Base-by-base conservation (phyloP, 1,140 invertebrate genomes). In the Eumeta japonica region DNA sequence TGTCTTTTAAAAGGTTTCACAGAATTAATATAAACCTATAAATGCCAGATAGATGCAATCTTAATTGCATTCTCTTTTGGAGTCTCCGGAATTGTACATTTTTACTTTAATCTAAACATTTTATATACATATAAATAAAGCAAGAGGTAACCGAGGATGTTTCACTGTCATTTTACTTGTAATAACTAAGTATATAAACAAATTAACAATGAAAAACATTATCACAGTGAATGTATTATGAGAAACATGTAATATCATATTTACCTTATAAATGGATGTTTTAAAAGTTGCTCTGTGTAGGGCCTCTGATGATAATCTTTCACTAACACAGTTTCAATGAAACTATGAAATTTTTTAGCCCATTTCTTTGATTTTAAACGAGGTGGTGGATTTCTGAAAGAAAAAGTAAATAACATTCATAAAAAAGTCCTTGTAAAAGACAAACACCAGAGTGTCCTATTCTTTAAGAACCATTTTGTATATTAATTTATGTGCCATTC, bases 221-320 rank as follows among this genome's bases (percentile, higher is more conserved):
- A n/a, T n/a, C n/a, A n/a, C n/a, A n/a, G n/a, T n/a, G n/a, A n/a
- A n/a, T n/a, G n/a, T 24, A 7, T 24, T 24, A 7, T 24, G 7
- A 7, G 28, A 30, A 30, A 30, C 13, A 11, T 30, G 28, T 10
- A 13, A 30, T 30, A 30, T 10, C 12, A 11, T 16, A 16, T 32
- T 50, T 46, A 76, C 65, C 89, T 82, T 52, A 99, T 97, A 70
- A 98, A 99, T 29, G 92, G 83, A 81, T 99, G 94, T 75, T 96
- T 97, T 35, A 99, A 76, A 36, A 99, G 81, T 63, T 98, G 91
- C 73, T 99, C 97, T 45, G 97, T 99, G 71, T 96, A 97, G 41
- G 96, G 96, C 52, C 97, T 79, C 75, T 96, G 92, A 67, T 95
- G 93, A 75, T 98, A 99, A 78, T 98, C 95, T 77, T 99, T 98